phyloP scores from a whole-genome alignment of 2,797 vertebrate species.

The Chaetophractus vellerosus region DNA sequence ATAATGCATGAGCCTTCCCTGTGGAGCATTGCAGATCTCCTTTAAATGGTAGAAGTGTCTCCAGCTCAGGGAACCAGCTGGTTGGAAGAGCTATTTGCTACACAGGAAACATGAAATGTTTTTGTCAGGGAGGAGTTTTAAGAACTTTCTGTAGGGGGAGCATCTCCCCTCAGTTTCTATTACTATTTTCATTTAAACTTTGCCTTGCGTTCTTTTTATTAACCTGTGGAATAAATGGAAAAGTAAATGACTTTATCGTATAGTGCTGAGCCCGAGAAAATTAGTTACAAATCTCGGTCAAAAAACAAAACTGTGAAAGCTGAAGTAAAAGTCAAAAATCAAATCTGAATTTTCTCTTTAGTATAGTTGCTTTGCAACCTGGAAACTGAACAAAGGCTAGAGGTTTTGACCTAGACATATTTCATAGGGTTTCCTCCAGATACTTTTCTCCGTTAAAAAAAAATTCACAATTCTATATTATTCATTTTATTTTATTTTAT shows the following conservation, averaged over 20 bases:
- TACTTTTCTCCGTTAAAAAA: not conserved
- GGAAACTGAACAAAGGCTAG: not conserved
- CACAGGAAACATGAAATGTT: not conserved
- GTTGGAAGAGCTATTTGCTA: not conserved
- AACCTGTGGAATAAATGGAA: not conserved
- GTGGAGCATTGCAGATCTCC: not conserved
- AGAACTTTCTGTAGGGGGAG: not conserved
- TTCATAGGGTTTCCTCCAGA: not conserved
- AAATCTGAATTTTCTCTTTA: not conserved
- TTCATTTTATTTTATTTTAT: too few relatives aligned
- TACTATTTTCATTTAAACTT: not conserved
- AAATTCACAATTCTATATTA: too few relatives aligned
- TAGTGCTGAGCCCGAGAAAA: not conserved
- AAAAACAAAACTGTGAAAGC: not conserved
- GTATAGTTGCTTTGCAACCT: not conserved
- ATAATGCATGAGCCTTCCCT: not conserved
- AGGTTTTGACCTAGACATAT: not conserved
- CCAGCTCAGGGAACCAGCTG: not conserved
- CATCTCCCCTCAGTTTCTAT: not conserved
- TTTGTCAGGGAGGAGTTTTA: not conserved
- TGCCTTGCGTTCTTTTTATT: not conserved
- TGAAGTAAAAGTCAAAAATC: not conserved
- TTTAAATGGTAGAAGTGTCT: not conserved
- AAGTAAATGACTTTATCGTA: not conserved
- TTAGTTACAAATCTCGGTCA: not conserved